Conservation (phyloP, 2,888 invertebrate genomes). For the Campoletis raptor region DNA sequence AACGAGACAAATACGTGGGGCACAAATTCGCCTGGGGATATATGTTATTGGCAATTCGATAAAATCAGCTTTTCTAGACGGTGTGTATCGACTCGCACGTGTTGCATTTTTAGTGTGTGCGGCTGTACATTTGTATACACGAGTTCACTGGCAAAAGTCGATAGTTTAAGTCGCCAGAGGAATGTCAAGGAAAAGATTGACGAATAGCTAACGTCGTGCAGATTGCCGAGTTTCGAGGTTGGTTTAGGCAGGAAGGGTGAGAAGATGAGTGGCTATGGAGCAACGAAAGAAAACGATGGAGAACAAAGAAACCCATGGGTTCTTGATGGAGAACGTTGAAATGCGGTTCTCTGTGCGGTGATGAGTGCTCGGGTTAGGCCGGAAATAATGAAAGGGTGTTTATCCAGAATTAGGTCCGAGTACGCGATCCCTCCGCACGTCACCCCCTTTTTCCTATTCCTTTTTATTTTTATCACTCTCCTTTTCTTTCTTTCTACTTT, state of each 20-base stretch:
- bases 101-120: conserved; percentile 35
- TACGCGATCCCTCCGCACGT: conserved; percentile 57
- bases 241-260: background rate
- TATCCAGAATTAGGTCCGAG: conserved; percentile 83
- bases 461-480: background rate
- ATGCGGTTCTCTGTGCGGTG: conserved; percentile 53
- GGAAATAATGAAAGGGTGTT: conserved; percentile 84
- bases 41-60: conserved; percentile 59
- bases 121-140: background rate
- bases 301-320: conserved; percentile 59
- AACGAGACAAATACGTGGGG: conserved; percentile 9
- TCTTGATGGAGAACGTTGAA: conserved; percentile 48
- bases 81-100: conserved; percentile 45
- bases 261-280: conserved; percentile 42
- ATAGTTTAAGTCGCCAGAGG: conserved; percentile 30
- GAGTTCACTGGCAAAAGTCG: conserved; percentile 19
- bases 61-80: conserved; percentile 50
- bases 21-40: conserved; percentile 41
- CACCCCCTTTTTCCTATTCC: conserved; percentile 18
- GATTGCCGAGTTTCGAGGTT: conserved; percentile 13
- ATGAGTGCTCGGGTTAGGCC: conserved; percentile 67
- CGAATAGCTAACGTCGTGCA: background rate
- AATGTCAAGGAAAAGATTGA: conserved; percentile 9
- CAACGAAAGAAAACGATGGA: conserved; percentile 45
- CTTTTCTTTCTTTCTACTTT: background rate